These are phyloP conservation scores for Holacanthella duospinosa DNA, from an alignment of 2,888 invertebrate species.

Conservation along the genomic window DNA sequence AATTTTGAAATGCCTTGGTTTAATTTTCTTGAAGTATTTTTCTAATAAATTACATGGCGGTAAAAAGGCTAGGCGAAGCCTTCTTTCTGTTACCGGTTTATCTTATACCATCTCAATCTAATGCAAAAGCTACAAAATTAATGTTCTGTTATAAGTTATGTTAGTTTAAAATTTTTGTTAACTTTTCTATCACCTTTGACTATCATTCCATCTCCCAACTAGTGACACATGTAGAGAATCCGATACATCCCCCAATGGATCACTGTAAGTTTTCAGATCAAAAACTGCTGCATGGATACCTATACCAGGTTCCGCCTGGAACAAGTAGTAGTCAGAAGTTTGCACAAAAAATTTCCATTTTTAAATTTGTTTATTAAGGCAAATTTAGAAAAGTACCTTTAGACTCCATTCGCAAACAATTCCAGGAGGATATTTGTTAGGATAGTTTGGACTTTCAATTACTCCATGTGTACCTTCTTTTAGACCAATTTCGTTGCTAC, in stretches of 20 bases:
- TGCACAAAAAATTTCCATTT: not conserved
- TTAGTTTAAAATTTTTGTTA: not conserved
- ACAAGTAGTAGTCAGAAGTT: not conserved
- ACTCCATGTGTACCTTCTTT: slow-evolving; percentile 3
- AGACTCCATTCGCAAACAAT: not conserved
- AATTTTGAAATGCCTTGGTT: no score
- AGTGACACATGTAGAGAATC: slow-evolving; percentile 4
- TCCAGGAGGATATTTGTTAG: not conserved
- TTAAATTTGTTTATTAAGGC: not conserved
- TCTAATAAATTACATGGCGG: no score
- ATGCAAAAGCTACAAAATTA: not conserved
- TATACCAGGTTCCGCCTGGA: slow-evolving; percentile 5
- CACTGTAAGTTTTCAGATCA: not conserved
- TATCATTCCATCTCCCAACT: not conserved
- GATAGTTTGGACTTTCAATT: slow-evolving; percentile 6
- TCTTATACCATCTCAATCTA: no score
- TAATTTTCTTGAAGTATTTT: no score
- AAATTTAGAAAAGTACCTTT: not conserved
- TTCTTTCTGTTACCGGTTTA: no score
- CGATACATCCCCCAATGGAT: not conserved
- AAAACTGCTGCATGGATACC: not conserved
- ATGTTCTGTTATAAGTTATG: not conserved
- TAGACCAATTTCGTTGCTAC: not conserved
- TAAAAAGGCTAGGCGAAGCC: no score
- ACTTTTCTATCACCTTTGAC: not conserved